Conservation (phyloP, 2,113 vertebrate species). For the Myrmecobius fasciatus region DNA sequence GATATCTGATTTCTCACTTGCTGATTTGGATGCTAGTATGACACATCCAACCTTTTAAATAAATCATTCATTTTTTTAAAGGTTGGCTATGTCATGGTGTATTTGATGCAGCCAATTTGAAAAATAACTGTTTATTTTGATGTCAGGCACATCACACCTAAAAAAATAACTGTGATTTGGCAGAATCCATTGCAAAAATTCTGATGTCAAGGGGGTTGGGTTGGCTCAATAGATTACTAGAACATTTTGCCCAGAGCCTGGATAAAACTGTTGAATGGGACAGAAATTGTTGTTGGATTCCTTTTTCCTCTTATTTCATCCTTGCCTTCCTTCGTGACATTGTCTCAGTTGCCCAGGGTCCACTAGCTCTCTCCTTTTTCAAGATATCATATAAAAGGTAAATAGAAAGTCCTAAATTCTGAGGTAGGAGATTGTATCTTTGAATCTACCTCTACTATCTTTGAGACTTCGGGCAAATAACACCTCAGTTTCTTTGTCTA, state of each 20-base stretch:
- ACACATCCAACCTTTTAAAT: slow-evolving; percentile 89
- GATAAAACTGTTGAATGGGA: background rate
- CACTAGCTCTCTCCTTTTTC: background rate
- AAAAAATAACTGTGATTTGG: slow-evolving; percentile 63
- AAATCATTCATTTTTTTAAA: slow-evolving; percentile 89
- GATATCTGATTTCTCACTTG: slow-evolving; percentile 70
- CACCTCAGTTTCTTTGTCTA: background rate
- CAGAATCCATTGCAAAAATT: slow-evolving; percentile 49
- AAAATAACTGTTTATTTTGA: slow-evolving; percentile 81
- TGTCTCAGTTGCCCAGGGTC: background rate
- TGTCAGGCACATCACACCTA: slow-evolving; percentile 73
- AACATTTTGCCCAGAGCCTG: background rate
- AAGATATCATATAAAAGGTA: background rate
- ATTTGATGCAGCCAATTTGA: slow-evolving; percentile 80
- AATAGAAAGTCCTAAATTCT: background rate
- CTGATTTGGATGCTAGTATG: slow-evolving; percentile 79
- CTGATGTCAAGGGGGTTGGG: slow-evolving; percentile 4
- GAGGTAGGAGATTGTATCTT: background rate
- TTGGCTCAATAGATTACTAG: background rate
- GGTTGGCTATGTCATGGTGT: slow-evolving; percentile 85
- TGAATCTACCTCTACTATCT: background rate
- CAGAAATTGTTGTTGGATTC: background rate
- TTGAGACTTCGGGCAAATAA: background rate
- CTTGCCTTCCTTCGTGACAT: background rate
- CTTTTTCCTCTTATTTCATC: background rate